Base-by-base conservation (phyloP, 1,140 invertebrate species). In the Drosophila seguyi region DNA sequence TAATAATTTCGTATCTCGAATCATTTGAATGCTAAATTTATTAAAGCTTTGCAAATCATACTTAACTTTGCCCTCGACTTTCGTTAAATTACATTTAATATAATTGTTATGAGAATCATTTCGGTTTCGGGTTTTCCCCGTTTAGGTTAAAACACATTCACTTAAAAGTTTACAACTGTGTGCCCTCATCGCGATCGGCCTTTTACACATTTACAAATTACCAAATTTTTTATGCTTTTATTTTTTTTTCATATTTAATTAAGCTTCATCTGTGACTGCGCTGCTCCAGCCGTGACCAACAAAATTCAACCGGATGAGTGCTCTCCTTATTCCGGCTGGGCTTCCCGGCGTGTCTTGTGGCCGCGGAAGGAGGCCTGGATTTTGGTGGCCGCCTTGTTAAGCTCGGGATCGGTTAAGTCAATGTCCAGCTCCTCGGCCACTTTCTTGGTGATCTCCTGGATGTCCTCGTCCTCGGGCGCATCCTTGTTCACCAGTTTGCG, bases 341-440 rank as follows among this genome's bases (percentile, higher is more conserved):
- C 53, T 31, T 97, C 96, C 93, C 97, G 97, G 92, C 97, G 97
- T 27, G 95, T 95, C 93, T 97, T 97, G 93, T 98, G 97, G 47
- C 97, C 97, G 56, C 97, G 95, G 95, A 98, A 98, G 45, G 97
- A 97, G 38, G 97, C 97, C 93, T 98, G 98, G 61, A 98, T 98
- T 93, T 98, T 98, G 66, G 96, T 96, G 31, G 97, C 98, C 6
- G 97, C 98, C 92, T 98, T 97, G 93, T 98, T 96, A 58, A 98
- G 93, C 71, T 98, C 97, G 7, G 97, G 97, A 94, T 97, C 97
- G 60, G 95, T 95, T 45, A 97, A 93, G 93, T 97, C 96, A 72
- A 97, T 97, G 92, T 96, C 95, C 81, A 96, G 93, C 83, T 97
- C 95, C 78, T 96, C 95, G 55, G 94, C 93, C 87, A 93, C 93